Evolutionary conservation across 1,140 invertebrate genomes (phyloP), one percentile per base, ranked within the genome.

Genomic region (Pseudomyrmex dendroicus): DNA sequence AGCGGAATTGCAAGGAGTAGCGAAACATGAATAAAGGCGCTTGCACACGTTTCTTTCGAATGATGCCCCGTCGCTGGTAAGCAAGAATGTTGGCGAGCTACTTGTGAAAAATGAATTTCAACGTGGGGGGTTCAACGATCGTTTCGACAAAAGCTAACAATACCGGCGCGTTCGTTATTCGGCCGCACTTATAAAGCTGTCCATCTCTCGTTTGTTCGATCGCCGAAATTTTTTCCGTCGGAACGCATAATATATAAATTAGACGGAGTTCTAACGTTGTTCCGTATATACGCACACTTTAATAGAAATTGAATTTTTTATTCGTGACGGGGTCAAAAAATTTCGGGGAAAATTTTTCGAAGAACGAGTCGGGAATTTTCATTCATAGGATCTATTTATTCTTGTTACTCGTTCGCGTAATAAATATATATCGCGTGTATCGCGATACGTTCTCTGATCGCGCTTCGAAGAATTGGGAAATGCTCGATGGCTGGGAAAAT

Each of bases 51-150:
- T 35, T 7, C 50, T 68, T 77, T 67, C 63, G 35, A 77, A 46
- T 56, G 50, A 77, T 46, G 35, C 63, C 50, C 25, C 35, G 17
- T 2, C 63, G 17, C n/a, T 22, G 20, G 17, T 20, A 22, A 17
- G 35, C 50, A 46, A 56, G 62, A 67, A 77, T 66, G 35, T 35
- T 35, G 15, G 44, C 15, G 73, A 56, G 35, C 35, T 57, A 68
- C 63, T 77, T 77, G 74, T 68, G 74, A 77, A 77, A 77, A 77
- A 77, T 77, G 63, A 22, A 68, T 67, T 77, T 77, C 44, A 66
- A 66, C 10, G 64, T 13, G 44, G 64, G 35, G 5, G 0, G n/a
- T 66, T 66, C 64, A 66, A 66, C 44, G 64, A 48, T 12, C 44
- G 64, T 48, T 66, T 66, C 63, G 35, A 77, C 35, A 44, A 68